phyloP scores from a whole-genome alignment of 2,113 vertebrate species.

The Mormoops blainvillei region DNA sequence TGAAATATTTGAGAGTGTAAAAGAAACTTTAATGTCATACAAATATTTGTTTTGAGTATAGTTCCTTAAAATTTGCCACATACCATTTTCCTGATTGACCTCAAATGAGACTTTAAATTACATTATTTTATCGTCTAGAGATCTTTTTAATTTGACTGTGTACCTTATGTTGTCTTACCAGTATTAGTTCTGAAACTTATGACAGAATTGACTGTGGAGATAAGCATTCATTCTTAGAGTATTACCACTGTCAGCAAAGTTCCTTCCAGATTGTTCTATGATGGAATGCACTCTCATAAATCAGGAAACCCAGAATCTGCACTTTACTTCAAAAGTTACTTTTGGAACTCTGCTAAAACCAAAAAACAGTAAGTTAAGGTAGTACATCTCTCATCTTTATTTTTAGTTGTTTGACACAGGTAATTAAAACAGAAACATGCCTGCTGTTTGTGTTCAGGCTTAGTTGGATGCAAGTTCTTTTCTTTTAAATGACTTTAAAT shows the following conservation, averaged over 20 bases:
- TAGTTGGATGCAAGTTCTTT: background rate
- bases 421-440: background rate
- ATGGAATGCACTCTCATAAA: background rate
- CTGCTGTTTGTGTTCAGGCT: background rate
- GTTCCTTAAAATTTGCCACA: background rate
- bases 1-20: background rate
- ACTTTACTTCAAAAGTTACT: background rate
- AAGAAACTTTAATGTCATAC: background rate
- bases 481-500: background rate
- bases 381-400: background rate
- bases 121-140: background rate
- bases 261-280: background rate
- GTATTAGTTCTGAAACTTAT: background rate
- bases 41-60: background rate
- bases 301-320: background rate
- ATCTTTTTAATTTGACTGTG: background rate
- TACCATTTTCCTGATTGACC: background rate
- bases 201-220: background rate
- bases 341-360: background rate
- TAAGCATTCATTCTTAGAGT: background rate
- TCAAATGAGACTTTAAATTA: background rate
- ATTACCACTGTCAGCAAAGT: background rate
- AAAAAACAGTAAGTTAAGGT: background rate
- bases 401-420: slow-evolving; percentile 13
- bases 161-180: background rate